These are phyloP conservation scores for Drosophila rufa DNA, from an alignment of 1,140 invertebrate species.

Conservation along the genomic window DNA sequence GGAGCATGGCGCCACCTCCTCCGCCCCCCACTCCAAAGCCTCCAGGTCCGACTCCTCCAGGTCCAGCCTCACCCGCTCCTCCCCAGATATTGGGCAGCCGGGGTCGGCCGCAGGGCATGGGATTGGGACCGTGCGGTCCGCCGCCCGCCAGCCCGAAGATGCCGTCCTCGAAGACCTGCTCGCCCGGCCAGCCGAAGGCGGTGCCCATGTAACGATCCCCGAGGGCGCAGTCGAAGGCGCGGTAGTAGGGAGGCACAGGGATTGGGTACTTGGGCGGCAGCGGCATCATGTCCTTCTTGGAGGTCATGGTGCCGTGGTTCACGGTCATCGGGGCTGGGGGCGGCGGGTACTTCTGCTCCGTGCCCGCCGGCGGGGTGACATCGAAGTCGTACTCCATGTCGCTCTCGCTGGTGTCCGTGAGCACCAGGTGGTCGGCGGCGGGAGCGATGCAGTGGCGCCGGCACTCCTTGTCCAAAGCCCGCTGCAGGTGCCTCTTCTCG, in stretches of 20 bases:
- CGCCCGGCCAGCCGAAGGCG: slow-evolving; percentile 52
- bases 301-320: slow-evolving; percentile 64
- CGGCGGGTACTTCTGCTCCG: slow-evolving; percentile 18
- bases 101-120: slow-evolving; percentile 34
- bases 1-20: background rate
- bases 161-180: slow-evolving; percentile 56
- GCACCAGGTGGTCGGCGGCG: slow-evolving; percentile 46
- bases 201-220: slow-evolving; percentile 67
- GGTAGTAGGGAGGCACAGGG: slow-evolving; percentile 27
- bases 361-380: slow-evolving; percentile 66
- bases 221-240: slow-evolving; percentile 51
- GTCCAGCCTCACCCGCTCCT: slow-evolving; percentile 16
- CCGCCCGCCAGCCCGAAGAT: slow-evolving; percentile 42
- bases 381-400: slow-evolving; percentile 78
- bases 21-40: background rate
- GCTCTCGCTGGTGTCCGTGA: slow-evolving; percentile 78
- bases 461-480: slow-evolving; percentile 63
- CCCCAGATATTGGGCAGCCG: slow-evolving; percentile 33
- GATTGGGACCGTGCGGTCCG: slow-evolving; percentile 38
- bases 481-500: slow-evolving; percentile 56
- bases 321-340: slow-evolving; percentile 12
- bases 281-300: slow-evolving; percentile 27
- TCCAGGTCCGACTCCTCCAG: background rate
- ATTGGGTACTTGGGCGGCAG: slow-evolving; percentile 47
- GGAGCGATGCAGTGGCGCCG: slow-evolving; percentile 37